A percentile compares a stretch with the other conserved stretches of the same genome.
These are phyloP conservation scores for Podargus strigoides DNA, from an alignment of 2,797 vertebrate genomes.

Conservation along the genomic window DNA sequence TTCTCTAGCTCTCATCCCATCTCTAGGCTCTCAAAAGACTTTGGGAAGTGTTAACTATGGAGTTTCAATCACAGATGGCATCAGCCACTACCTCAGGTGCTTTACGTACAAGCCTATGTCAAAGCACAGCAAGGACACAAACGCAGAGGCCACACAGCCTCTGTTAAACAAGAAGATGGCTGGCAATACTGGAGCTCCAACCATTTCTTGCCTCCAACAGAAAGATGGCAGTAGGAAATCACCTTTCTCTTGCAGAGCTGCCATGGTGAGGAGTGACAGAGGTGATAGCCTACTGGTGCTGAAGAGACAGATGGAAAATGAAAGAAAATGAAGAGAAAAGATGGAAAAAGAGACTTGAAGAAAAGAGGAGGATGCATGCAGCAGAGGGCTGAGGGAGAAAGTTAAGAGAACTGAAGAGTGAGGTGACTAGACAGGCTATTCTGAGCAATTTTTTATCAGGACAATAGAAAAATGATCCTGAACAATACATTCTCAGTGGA, in stretches of 20 bases:
- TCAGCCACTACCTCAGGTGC: not conserved
- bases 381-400: not conserved
- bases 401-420: not conserved
- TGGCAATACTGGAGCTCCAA: not conserved
- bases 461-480: not conserved
- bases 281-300: not conserved
- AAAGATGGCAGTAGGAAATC: not conserved
- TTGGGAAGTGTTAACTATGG: fast-evolving
- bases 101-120: not conserved
- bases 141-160: not conserved
- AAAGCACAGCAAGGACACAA: not conserved
- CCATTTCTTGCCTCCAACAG: not conserved
- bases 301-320: not conserved
- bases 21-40: not conserved
- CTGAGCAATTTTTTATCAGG: not conserved
- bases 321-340: too few species aligned
- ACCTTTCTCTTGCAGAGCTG: not conserved
- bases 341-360: not conserved
- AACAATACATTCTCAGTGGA: not conserved
- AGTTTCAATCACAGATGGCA: not conserved
- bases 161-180: not conserved
- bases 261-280: not conserved
- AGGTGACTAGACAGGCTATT: not conserved
- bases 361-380: not conserved
- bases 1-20: not conserved